phyloP scores from a whole-genome alignment of 2,113 vertebrate genomes.

The Clupea harengus region DNA sequence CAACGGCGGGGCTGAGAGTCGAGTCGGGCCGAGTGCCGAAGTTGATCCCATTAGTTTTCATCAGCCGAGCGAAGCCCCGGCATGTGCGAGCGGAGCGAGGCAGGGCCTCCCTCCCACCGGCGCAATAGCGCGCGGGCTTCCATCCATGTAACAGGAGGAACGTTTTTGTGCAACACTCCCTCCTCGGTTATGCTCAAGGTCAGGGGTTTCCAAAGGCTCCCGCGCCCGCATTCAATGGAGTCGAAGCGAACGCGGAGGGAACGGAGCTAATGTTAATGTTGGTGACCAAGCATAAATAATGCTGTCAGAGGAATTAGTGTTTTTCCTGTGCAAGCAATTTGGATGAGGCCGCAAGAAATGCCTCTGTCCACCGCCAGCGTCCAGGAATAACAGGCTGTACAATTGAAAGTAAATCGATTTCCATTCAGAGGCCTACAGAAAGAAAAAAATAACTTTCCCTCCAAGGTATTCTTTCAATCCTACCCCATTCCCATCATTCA shows the following conservation, averaged over 20 bases:
- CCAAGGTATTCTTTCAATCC: not conserved
- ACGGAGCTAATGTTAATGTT: slow-evolving; percentile 55
- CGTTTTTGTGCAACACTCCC: not conserved
- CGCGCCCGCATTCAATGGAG: slow-evolving; percentile 50
- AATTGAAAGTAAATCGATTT: slow-evolving; percentile 36
- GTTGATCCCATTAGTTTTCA: not conserved
- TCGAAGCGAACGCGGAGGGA: slow-evolving; percentile 41
- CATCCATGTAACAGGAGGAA: not conserved
- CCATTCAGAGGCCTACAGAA: slow-evolving; percentile 28
- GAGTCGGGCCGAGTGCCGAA: too few relatives aligned
- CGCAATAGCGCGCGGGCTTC: not conserved
- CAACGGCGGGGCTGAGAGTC: not conserved
- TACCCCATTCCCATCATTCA: not conserved
- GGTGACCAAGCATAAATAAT: slow-evolving; percentile 62
- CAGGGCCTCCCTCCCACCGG: not conserved
- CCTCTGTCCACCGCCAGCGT: slow-evolving; percentile 23
- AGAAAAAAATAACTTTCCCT: not conserved
- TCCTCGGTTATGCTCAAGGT: slow-evolving; percentile 47
- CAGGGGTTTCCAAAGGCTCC: slow-evolving; percentile 31
- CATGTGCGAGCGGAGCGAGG: not conserved
- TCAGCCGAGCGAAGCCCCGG: not conserved
- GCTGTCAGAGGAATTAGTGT: slow-evolving; percentile 55
- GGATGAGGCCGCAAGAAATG: slow-evolving; percentile 41
- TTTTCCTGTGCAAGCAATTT: slow-evolving; percentile 49
- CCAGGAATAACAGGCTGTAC: slow-evolving; percentile 41